A percentile compares a stretch with the other conserved stretches of the same genome.
Evolutionary conservation across 2,888 invertebrate genomes (phyloP).

Genomic region (Xanthia icteritia): DNA sequence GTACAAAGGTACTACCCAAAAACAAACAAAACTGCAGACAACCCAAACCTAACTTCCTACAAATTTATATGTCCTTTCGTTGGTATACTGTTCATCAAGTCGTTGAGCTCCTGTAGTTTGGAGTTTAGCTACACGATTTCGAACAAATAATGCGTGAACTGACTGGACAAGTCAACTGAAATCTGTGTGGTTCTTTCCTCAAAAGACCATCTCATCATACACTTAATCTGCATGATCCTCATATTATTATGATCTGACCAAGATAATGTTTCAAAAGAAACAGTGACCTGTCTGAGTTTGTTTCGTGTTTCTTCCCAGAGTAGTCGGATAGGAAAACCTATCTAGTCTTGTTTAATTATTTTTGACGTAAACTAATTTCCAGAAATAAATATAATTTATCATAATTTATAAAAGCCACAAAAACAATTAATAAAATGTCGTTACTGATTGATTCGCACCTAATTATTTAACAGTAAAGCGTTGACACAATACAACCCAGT

Average conservation of each 20-base stretch:
- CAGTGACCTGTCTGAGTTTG: not conserved
- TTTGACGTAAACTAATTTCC: not conserved
- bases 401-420: too few species aligned
- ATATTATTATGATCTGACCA: not conserved
- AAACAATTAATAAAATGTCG: not conserved
- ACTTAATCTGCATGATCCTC: not conserved
- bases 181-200: not conserved
- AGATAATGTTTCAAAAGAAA: not conserved
- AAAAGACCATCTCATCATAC: not conserved
- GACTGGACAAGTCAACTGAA: not conserved
- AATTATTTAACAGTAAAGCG: slow-evolving; percentile 36
- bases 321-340: not conserved
- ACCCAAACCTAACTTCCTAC: not conserved
- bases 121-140: not conserved
- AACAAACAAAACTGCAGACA: too few species aligned
- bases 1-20: not conserved
- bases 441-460: slow-evolving; percentile 7
- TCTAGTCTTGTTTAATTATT: not conserved
- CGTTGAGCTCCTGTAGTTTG: not conserved
- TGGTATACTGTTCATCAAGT: not conserved
- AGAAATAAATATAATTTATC: too few species aligned
- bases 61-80: not conserved
- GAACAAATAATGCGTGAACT: not conserved
- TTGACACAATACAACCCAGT: slow-evolving; percentile 73
- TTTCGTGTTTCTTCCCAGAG: not conserved